Base-by-base conservation (phyloP, 2,797 vertebrate genomes). In the Hylomyscus alleni region DNA sequence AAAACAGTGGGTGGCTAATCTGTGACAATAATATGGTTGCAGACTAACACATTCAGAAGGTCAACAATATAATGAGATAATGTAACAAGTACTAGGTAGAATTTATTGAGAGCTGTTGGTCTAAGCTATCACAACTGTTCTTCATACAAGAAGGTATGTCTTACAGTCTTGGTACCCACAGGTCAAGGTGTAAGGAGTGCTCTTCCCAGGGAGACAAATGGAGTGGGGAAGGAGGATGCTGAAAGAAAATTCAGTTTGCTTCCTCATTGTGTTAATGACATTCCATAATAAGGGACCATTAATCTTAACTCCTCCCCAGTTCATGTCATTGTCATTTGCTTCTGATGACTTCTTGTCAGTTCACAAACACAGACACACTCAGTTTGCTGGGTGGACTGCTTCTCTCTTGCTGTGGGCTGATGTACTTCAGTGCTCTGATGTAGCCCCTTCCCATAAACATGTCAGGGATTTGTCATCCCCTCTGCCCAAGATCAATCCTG, bases 1-100 rank as follows among this genome's bases (percentile, higher is more conserved):
- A 80, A 95, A 95, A 91, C 76, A 93, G 67, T 91, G 96, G 96
- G 96, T 96, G 93, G 96, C 91, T 96, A 91, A 97, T 96, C 89
- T 90, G 76, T 93, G 89, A 95, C 86, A 95, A 95, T 0, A 89
- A 81, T 93, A 93, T 95, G 86, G 91, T 96, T 96, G 50, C 91
- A 96, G 90, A 96, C 72, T 84, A 93, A 93, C 90, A 91, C 81
- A 85, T 91, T 97, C 95, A 92, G 95, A 97, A 97, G 54, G 97
- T 91, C 94, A 97, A 91, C 80, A 92, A 92, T 97, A 97, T 97
- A 98, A 97, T 98, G 97, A 98, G 95, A 95, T 98, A 96, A 98
- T 98, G 95, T 98, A 97, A 96, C 91, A 98, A 97, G 87, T 96
- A 96, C 90, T 97, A 98, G 98, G 97, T 97, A 95, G 97, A 98